Percentiles rank a stretch among this genome's conserved stretches.
Conservation (phyloP, 2,797 vertebrate species). For the Eutrigla gurnardus region DNA sequence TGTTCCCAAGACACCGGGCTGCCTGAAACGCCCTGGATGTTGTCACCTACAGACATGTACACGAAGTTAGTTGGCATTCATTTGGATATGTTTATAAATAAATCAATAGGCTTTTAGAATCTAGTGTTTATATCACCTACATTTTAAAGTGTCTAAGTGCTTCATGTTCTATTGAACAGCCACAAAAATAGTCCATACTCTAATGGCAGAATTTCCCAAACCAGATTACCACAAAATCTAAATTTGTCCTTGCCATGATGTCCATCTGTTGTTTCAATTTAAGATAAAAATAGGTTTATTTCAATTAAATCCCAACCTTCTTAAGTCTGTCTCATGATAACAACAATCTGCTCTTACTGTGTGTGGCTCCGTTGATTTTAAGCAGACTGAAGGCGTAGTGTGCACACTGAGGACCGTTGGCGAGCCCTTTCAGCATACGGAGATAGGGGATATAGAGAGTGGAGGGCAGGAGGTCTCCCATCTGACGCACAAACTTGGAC, state of each 20-base stretch:
- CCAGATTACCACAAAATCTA: background rate
- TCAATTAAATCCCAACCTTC: background rate
- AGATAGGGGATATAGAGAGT: conserved; percentile 97
- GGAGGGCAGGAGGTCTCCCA: conserved; percentile 96
- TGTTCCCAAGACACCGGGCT: conserved; percentile 98
- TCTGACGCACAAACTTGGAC: conserved; percentile 99
- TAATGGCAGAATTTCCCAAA: background rate
- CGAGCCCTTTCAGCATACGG: conserved; percentile 94
- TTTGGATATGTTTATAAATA: background rate
- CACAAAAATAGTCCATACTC: background rate
- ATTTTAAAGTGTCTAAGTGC: background rate
- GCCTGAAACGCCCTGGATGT: conserved; percentile 92
- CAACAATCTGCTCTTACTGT: conserved; percentile 85
- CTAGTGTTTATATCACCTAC: background rate
- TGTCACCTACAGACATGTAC: conserved; percentile 85
- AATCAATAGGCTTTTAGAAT: background rate
- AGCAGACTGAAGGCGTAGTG: conserved; percentile 98
- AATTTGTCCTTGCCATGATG: background rate
- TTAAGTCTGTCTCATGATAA: background rate
- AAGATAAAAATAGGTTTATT: background rate
- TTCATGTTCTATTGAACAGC: background rate
- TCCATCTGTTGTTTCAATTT: background rate
- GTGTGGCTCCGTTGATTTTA: conserved; percentile 94
- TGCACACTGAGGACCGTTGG: conserved; percentile 94
- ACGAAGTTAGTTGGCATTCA: background rate